These are phyloP conservation scores for Anisognathus igniventris DNA, from an alignment of 2,797 vertebrate genomes.

Conservation along the genomic window DNA sequence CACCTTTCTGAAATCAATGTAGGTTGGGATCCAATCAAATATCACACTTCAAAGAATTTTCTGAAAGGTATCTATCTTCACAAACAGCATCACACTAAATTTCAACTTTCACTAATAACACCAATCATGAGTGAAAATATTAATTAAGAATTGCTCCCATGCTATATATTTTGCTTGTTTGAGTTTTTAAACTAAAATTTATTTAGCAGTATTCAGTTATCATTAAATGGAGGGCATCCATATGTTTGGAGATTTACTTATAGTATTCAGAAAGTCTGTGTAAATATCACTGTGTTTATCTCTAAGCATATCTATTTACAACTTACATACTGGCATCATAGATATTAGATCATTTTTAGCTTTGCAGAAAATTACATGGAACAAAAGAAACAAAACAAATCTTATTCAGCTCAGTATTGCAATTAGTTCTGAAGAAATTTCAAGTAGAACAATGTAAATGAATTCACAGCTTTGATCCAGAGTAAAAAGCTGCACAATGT, in stretches of 20 bases:
- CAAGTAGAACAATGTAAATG: background rate
- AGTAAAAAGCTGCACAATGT: background rate
- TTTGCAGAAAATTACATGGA: background rate
- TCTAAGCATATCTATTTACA: background rate
- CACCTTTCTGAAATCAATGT: accelerated
- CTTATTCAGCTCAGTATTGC: background rate
- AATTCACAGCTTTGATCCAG: background rate
- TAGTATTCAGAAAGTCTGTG: background rate
- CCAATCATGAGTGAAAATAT: background rate
- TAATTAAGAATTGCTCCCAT: background rate
- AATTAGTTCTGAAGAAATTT: background rate
- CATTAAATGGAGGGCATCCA: background rate
- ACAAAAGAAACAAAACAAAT: background rate
- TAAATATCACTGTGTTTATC: background rate
- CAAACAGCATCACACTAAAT: background rate
- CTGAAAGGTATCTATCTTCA: background rate
- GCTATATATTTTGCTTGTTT: background rate
- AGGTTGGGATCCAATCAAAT: background rate
- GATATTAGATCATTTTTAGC: background rate
- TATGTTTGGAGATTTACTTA: background rate
- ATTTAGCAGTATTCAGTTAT: background rate
- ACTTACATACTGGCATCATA: background rate
- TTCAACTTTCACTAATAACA: background rate
- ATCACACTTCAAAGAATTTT: background rate
- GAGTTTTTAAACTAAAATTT: background rate